Base-by-base conservation (phyloP, 2,888 invertebrate genomes). In the Heliconius charithonia region DNA sequence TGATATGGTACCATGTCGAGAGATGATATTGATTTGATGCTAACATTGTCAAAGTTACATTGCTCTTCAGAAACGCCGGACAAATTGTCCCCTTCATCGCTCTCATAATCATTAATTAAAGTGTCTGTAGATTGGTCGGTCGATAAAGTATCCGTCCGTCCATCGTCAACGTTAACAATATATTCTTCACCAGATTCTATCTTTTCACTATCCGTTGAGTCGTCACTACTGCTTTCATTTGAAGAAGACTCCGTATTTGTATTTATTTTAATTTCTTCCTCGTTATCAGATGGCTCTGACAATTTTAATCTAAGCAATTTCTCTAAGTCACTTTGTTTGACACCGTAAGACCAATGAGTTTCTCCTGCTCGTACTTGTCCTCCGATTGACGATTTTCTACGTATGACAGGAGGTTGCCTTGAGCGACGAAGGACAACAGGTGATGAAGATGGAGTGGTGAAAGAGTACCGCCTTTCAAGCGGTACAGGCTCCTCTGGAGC, bases 1-100 rank as follows among this genome's bases (percentile, higher is more conserved):
- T 94, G 94, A 85, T 94, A 94, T 59, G 94, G 95, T 82, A 94
- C 92, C 94, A 94, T 94, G 84, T 95, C 95, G 78, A 95, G 91
- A 19, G 95, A 95, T 22, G 95, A 95, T 86, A 95, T 92, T 9
- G 94, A 95, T 83, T 94, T 94, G 87, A 94, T 94, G 87, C 95
- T 95, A 90, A 94, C 90, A 91, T 94, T 95, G 86, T 95, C 94
- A 88, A 91, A 94, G 88, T 94, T 93, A 87, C 89, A 90, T 86
- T 89, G 92, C 84, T 88, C 91, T 84, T 89, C 92, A 83, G 91
- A 92, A 82, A 88, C 91, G 85, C 89, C 91, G 2, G 94, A 93
- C 51, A 87, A 84, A 85, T 91, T 89, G 82, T 93, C 94, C 59
- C 88, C 90, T 77, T 87, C 90, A 80, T 92, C 92, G 87, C 92